A percentile compares a stretch with the other conserved stretches of the same genome.
Conservation (phyloP, 2,888 invertebrate genomes). For the Standfussiana lucernea region DNA sequence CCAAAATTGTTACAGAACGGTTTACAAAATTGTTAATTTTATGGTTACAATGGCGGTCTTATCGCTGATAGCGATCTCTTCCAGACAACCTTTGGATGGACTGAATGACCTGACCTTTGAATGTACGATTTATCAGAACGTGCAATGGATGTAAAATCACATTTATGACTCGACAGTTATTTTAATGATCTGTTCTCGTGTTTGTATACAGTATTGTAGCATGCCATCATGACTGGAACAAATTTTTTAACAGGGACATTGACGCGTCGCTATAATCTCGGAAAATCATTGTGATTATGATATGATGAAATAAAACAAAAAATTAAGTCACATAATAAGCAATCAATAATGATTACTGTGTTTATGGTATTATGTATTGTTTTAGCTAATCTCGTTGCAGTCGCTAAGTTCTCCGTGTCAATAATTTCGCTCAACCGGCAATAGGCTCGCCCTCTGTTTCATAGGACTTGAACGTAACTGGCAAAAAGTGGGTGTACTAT, state of each 20-base stretch:
- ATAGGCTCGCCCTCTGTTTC: too few species aligned
- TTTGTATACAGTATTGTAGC: conserved; percentile 3
- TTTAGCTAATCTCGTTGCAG: too few species aligned
- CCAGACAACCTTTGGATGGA: too few species aligned
- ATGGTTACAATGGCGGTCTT: too few species aligned
- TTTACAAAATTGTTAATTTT: too few species aligned
- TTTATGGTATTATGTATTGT: neutral
- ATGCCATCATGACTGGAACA: conserved; percentile 24
- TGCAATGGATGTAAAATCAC: conserved; percentile 47
- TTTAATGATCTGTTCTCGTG: conserved; percentile 26
- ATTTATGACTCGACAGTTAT: conserved; percentile 27
- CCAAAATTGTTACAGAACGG: too few species aligned
- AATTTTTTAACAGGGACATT: neutral
- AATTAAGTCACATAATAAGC: neutral
- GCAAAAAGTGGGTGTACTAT: too few species aligned
- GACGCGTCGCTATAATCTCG: neutral
- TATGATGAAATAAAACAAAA: neutral
- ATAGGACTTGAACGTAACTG: too few species aligned
- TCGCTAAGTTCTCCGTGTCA: too few species aligned
- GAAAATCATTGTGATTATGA: neutral
- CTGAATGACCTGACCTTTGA: too few species aligned
- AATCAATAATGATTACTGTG: neutral
- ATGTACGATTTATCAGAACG: conserved; percentile 33
- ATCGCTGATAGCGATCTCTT: too few species aligned
- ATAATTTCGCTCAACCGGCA: too few species aligned